Percentiles rank a stretch among this genome's conserved stretches.
Evolutionary conservation across 2,113 vertebrate genomes (phyloP).

Genomic region (Vulpes vulpes): DNA sequence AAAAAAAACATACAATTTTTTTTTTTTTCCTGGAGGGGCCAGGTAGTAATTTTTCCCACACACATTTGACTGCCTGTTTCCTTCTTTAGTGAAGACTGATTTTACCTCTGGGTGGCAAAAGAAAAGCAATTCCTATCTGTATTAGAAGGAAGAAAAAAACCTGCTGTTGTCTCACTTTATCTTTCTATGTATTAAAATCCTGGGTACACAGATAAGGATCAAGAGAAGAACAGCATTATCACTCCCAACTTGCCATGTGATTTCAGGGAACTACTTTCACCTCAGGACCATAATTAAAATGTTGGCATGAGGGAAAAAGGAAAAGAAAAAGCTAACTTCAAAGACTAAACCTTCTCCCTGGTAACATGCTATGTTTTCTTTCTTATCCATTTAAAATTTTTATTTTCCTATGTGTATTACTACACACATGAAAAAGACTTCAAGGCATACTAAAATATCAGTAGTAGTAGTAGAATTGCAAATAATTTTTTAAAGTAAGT

Average conservation of each 20-base stretch:
- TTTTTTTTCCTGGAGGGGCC: not conserved
- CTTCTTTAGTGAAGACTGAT: slow-evolving; percentile 9
- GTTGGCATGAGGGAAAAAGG: not conserved
- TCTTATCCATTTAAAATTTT: slow-evolving; percentile 39
- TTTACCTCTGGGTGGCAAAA: not conserved
- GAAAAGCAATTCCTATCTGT: slow-evolving; percentile 28
- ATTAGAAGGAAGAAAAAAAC: not conserved
- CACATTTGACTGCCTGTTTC: not conserved
- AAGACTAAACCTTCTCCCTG: not conserved
- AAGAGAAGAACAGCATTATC: not conserved
- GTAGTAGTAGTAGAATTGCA: not conserved
- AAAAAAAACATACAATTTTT: not conserved
- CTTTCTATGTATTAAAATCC: not conserved
- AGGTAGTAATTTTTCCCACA: not conserved
- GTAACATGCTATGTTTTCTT: slow-evolving; percentile 12
- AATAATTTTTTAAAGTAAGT: not conserved
- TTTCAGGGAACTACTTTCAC: not conserved
- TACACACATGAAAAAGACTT: slow-evolving; percentile 1
- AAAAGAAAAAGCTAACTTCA: slow-evolving; percentile 14
- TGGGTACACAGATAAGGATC: not conserved
- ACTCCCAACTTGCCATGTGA: not conserved
- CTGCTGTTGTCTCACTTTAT: not conserved
- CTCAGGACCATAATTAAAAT: not conserved
- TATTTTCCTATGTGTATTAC: not conserved
- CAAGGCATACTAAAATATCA: slow-evolving; percentile 41